Conservation (phyloP, 2,888 invertebrate species). For the Nomada hirtipes region DNA sequence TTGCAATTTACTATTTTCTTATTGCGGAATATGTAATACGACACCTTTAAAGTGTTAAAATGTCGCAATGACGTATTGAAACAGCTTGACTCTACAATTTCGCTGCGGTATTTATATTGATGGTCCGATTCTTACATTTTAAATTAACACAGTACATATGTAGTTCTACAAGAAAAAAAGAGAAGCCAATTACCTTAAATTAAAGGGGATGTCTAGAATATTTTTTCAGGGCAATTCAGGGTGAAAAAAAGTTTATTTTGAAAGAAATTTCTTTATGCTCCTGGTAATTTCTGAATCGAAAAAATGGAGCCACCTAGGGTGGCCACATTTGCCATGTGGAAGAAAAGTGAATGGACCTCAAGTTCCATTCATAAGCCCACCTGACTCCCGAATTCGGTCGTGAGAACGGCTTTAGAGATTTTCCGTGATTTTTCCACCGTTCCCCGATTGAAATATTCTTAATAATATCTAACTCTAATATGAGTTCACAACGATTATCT, state of each 20-base stretch:
- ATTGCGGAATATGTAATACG: too few species aligned
- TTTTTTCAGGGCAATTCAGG: too few species aligned
- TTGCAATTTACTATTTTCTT: too few species aligned
- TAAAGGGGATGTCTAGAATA: too few species aligned
- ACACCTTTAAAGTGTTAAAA: neutral
- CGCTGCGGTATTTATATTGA: neutral
- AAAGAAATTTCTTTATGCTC: too few species aligned
- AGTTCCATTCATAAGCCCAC: slow-evolving; percentile 72
- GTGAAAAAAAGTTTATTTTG: too few species aligned
- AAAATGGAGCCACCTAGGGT: too few species aligned
- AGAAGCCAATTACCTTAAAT: too few species aligned
- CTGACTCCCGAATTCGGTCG: slow-evolving; percentile 74
- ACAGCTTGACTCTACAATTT: neutral
- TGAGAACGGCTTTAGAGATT: slow-evolving; percentile 72
- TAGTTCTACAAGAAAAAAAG: too few species aligned
- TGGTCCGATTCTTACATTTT: neutral
- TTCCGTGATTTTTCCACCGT: slow-evolving; percentile 61
- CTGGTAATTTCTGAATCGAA: too few species aligned
- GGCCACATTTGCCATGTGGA: neutral
- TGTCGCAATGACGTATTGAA: neutral
- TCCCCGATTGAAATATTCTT: neutral
- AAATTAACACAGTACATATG: neutral
- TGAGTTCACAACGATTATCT: too few species aligned
- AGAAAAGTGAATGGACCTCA: slow-evolving; percentile 70
- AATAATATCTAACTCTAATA: too few species aligned